phyloP scores from a whole-genome alignment of 2,888 invertebrate species.

The Linnaemya vulpina region DNA sequence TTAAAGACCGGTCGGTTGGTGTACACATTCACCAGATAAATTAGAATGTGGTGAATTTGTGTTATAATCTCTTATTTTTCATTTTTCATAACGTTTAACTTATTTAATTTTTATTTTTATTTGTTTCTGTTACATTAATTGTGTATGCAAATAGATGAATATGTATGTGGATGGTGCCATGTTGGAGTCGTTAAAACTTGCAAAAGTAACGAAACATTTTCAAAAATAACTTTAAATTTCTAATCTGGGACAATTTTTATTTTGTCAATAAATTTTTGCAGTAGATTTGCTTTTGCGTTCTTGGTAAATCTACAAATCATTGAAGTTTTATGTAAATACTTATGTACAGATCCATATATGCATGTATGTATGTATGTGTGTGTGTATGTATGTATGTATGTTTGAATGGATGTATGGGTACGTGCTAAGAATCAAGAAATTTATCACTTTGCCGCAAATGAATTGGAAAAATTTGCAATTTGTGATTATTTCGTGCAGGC shows the following conservation, averaged over 20 bases:
- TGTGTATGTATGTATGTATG: too few relatives aligned
- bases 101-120: conserved; percentile 11
- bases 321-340: conserved; percentile 18
- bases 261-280: conserved; percentile 32
- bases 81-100: conserved; percentile 29
- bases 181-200: conserved; percentile 54
- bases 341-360: neutral
- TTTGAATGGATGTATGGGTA: neutral
- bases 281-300: conserved; percentile 7
- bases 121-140: conserved; percentile 30
- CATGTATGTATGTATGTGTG: neutral
- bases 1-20: conserved; percentile 58
- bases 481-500: conserved; percentile 5
- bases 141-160: neutral
- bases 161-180: conserved; percentile 4
- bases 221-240: conserved; percentile 49
- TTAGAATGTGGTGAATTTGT: conserved; percentile 69
- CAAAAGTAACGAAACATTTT: conserved; percentile 18
- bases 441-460: neutral
- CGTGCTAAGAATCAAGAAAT: conserved; percentile 48
- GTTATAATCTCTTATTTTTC: neutral
- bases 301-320: conserved; percentile 32
- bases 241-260: conserved; percentile 52
- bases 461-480: conserved; percentile 22
- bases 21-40: conserved; percentile 50